phyloP scores from a whole-genome alignment of 1,140 invertebrate genomes.

The Philopotamus ludificatus region DNA sequence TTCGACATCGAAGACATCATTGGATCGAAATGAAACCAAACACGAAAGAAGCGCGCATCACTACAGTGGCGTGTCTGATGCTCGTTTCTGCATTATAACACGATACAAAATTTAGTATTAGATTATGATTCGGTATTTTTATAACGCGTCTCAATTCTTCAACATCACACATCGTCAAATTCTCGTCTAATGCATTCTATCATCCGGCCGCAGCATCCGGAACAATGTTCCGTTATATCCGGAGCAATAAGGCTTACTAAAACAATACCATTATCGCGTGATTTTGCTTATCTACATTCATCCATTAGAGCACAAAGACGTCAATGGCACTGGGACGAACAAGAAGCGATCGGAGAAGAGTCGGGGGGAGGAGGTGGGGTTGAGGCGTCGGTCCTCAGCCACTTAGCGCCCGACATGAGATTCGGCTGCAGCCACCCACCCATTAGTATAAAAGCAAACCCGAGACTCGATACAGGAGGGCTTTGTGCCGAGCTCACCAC shows the following conservation, averaged over 20 bases:
- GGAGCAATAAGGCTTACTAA: background rate
- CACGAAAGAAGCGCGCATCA: no score
- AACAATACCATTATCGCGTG: background rate
- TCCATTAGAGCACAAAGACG: background rate
- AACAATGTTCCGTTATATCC: background rate
- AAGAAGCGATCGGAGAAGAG: background rate
- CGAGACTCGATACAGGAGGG: slow-evolving; percentile 33
- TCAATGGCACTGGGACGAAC: background rate
- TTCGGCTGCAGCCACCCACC: slow-evolving; percentile 30
- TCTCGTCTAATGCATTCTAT: background rate
- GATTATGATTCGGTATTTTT: no score
- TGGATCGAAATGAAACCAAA: no score
- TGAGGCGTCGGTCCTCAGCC: slow-evolving; percentile 29
- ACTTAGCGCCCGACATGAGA: slow-evolving; percentile 39
- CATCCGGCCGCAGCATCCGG: background rate
- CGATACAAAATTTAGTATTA: no score
- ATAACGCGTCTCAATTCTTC: no score
- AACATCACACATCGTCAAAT: background rate
- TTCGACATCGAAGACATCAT: no score
- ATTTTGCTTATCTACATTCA: background rate
- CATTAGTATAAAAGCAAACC: slow-evolving; percentile 39
- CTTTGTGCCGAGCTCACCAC: slow-evolving; percentile 1
- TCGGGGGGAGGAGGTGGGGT: background rate
- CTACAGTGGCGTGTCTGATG: no score
- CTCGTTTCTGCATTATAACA: no score